These are phyloP conservation scores for Clarias laeviceps DNA, from an alignment of 2,797 vertebrate species.

Conservation along the genomic window DNA sequence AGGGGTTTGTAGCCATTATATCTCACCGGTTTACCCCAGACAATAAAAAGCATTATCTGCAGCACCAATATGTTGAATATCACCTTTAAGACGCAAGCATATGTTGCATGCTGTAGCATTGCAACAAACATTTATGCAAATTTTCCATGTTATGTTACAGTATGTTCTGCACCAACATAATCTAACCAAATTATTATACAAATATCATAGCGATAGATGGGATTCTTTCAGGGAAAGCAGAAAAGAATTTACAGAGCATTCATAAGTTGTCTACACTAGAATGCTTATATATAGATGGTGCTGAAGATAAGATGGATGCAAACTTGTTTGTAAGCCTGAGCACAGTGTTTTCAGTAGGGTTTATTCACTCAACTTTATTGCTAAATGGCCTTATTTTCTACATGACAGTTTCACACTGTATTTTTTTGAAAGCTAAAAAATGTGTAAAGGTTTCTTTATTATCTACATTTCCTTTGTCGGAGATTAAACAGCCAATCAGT, in stretches of 20 bases:
- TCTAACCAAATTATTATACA: neutral
- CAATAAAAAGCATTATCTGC: too few species aligned
- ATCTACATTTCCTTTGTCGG: constrained; percentile 39
- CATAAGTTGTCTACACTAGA: neutral
- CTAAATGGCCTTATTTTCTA: neutral
- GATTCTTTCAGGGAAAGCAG: neutral
- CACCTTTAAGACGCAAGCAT: too few species aligned
- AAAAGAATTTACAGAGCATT: neutral
- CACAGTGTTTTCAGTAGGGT: neutral
- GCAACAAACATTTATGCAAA: too few species aligned
- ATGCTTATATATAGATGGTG: neutral
- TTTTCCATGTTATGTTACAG: too few species aligned
- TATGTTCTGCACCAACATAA: too few species aligned
- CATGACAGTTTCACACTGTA: neutral
- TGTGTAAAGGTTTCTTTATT: constrained; percentile 10
- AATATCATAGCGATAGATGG: too few species aligned
- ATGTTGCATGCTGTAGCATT: too few species aligned
- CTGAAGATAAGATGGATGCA: neutral
- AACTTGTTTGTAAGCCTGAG: neutral
- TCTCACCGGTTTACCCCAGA: too few species aligned
- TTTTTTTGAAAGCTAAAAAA: neutral
- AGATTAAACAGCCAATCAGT: constrained; percentile 45
- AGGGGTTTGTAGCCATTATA: too few species aligned
- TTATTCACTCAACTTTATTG: neutral
- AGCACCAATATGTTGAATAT: too few species aligned